Base-by-base conservation (phyloP, 1,140 invertebrate genomes). In the Apis laboriosa region DNA sequence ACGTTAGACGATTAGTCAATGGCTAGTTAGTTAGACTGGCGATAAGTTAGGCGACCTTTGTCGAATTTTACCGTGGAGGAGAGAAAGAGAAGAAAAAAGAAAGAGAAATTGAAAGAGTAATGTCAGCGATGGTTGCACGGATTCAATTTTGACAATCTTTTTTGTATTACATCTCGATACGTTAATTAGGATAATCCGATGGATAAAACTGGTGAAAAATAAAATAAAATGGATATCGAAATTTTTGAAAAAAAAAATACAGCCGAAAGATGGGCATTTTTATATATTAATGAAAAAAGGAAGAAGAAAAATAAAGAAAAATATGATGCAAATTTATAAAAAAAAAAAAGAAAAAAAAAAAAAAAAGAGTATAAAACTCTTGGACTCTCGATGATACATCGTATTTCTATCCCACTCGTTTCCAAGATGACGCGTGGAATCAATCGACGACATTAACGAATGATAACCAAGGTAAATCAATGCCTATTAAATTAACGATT, bases 131-230 rank as follows among this genome's bases (percentile, higher is more conserved):
- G 77, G 86, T 24, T 68, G 86, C 34, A 43, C 88, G 86, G 86
- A 90, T 93, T 90, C 84, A 90, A 93, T 93, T 92, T 93, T 90
- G 92, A 93, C 93, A 93, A 93, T 93, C 92, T 93, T 93, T 80
- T 94, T 93, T 93, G 89, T 93, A 93, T 91, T 86, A 89, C 61
- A 34, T 91, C 86, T 90, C 89, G 92, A 91, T 91, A 88, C 90
- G 76, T 88, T 88, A 49, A 43, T 60, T 89, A 89, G 75, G 75
- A 60, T 87, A 87, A 71, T 60, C 72, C 75, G 71, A 28, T 9
- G 56, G 61, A 49, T 24, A 73, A 56, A 60, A 34, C n/a, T 58
- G 49, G n/a, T 9, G 24, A 70, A 68, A 56, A 56, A 17, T 24
- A 28, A 13, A 53, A 51, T 24, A 15, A 12, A 13, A 19, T 3